A percentile compares a stretch with the other conserved stretches of the same genome.
These are phyloP conservation scores for Perccottus glenii DNA, from an alignment of 2,113 vertebrate species.

Conservation along the genomic window DNA sequence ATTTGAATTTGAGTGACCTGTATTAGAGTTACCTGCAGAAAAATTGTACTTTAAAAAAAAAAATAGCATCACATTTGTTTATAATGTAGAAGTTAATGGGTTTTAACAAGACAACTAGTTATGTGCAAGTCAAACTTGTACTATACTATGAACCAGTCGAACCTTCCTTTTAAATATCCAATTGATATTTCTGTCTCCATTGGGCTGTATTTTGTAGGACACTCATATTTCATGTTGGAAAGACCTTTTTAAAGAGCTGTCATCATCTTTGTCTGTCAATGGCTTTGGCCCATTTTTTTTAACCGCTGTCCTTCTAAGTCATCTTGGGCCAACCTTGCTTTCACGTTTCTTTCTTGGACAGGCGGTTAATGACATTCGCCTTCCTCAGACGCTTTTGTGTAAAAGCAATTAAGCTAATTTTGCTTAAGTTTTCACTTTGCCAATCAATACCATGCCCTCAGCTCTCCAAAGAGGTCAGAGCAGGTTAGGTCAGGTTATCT, in stretches of 20 bases:
- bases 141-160: conserved; percentile 31
- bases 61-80: conserved; percentile 28
- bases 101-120: conserved; percentile 29
- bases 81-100: conserved; percentile 12
- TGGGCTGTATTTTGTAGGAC: conserved; percentile 30
- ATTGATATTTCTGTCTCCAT: conserved; percentile 30
- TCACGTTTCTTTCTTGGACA: background rate
- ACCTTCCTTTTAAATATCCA: background rate
- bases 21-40: conserved; percentile 2
- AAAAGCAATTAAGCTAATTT: conserved; percentile 66
- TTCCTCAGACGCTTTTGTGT: conserved; percentile 31
- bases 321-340: background rate
- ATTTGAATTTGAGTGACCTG: conserved; percentile 3
- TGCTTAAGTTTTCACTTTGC: conserved; percentile 66
- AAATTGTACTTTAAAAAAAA: conserved; percentile 33
- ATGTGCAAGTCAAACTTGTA: conserved; percentile 2
- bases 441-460: conserved; percentile 54
- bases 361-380: conserved; percentile 48
- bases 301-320: background rate
- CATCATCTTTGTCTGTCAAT: too few species aligned
- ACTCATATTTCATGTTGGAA: background rate
- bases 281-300: background rate
- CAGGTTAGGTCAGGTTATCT: conserved; percentile 39
- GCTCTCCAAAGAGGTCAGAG: conserved; percentile 34
- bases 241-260: too few species aligned